Base-by-base conservation (phyloP, 2,888 invertebrate species). In the Drosophila melanosoma region DNA sequence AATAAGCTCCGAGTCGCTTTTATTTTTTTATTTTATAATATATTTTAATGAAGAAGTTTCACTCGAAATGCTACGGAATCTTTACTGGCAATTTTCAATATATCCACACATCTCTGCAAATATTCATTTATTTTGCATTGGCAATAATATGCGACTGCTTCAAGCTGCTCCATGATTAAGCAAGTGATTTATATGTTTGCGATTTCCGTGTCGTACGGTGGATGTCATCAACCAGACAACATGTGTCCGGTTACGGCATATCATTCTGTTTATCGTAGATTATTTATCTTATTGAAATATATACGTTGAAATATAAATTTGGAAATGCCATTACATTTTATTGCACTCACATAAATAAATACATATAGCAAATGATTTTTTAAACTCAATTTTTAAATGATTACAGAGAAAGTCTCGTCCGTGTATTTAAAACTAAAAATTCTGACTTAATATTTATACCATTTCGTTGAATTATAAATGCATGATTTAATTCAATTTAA, bases 381-480 rank as follows among this genome's bases (percentile, higher is more conserved):
- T 20, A 15, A 15, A 20, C 20, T 20, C 20, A 20, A 45, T 20
- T 20, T 20, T 45, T 1, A 15, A 20, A 7, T 45, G 26, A 10
- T 8, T 7, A 17, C 35, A 61, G 64, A 15, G 51, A 35, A 42
- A 49, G 5, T 10, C 0, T 2, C n/a, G 5, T 59, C 54, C 33
- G 17, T 2, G 15, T 35, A 60, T 11, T 10, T 4, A 10, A 8
- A 1, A 10, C 2, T 1, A 0, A 2, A 7, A 33, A 3, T 29
- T 58, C 15, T 57, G 32, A 23, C 32, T 29, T n/a, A 33, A 58
- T 52, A 71, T 59, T 53, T 26, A 32, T 60, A 64, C 69, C 8
- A 68, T 65, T 68, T 63, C 51, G 74, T 68, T 77, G 64, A 77
- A 63, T 80, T 79, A 74, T 76, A 77, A 82, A 88, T 73, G 63